Evolutionary conservation across 92 coral and sea anemone species (phyloP).

Genomic region (Epizoanthus stellaris): DNA sequence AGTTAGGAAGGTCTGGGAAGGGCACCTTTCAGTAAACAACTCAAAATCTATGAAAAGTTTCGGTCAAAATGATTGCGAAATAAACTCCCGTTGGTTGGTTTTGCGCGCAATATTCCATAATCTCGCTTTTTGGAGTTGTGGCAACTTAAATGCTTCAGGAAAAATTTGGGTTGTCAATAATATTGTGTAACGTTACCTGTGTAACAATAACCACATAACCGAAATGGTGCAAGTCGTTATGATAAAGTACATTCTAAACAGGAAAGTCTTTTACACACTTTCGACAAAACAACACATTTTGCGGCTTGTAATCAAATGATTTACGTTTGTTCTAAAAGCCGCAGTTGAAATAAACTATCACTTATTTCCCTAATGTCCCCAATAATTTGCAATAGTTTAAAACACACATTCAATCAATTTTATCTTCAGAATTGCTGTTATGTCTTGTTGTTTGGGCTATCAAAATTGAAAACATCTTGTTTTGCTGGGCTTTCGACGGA

Average conservation of each 20-base stretch:
- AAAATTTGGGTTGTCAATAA: slow-evolving; percentile 17
- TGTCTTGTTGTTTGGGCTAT: slow-evolving; percentile 22
- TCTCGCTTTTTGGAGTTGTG: slow-evolving; percentile 9
- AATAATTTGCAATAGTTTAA: slow-evolving; percentile 28
- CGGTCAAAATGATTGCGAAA: background rate
- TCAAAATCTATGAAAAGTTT: background rate
- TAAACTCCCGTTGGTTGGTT: background rate
- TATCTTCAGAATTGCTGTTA: slow-evolving; percentile 34
- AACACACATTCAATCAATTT: slow-evolving; percentile 34
- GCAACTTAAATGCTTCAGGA: slow-evolving; percentile 1
- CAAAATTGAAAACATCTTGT: slow-evolving; percentile 16
- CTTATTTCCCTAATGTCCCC: slow-evolving; percentile 35
- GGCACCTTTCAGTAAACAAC: background rate
- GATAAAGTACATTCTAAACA: slow-evolving; percentile 12
- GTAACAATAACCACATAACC: slow-evolving; percentile 8
- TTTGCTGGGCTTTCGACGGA: slow-evolving; percentile 22
- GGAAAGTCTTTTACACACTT: slow-evolving; percentile 41
- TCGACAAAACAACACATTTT: slow-evolving; percentile 18
- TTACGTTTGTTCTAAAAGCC: slow-evolving; percentile 25
- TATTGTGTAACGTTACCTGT: slow-evolving; percentile 1
- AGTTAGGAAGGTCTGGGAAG: background rate
- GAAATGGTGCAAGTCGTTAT: slow-evolving; percentile 22
- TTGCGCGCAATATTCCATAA: background rate
- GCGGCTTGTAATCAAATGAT: slow-evolving; percentile 11
- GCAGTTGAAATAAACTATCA: slow-evolving; percentile 34